Base-by-base conservation (phyloP, 1,140 invertebrate genomes). In the Drosophila ercepeae region DNA sequence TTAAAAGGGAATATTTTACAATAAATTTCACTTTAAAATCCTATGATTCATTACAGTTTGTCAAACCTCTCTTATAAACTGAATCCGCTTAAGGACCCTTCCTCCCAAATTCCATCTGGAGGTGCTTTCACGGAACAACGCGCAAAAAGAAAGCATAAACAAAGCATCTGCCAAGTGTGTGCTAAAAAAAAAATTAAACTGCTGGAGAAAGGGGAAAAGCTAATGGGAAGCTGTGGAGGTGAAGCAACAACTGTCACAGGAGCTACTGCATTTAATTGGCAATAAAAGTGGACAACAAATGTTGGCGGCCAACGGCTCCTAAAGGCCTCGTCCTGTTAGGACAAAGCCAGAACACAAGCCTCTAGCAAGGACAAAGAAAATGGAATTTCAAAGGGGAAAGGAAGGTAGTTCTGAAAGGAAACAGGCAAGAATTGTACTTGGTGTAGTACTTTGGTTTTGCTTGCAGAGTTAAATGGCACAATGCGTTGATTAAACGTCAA, bases 401-500 rank as follows among this genome's bases (percentile, higher is more conserved):
- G 23, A 5, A 16, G 14, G 25, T 7, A 8, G 27, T 18, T 34
- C 13, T 21, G 54, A 13, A 21, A 27, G 50, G 52, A 59, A 27
- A 45, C 36, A 48, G 23, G 34, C 49, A 52, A 29, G 67, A 46
- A 49, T 54, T 45, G 52, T 75, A 64, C 53, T 52, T 78, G 57
- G 75, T n/a, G n/a, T n/a, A n/a, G 53, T 50, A 75, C 59, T 78
- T 61, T 45, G 60, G 60, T 41, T 57, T 34, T 78, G 76, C 76
- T 84, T 84, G 76, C 78, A 73, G 64, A 81, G 82, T 74, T 81
- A 84, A 88, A 76, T 69, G 67, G 76, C 54, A 84, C 75, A 84
- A 75, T 86, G 79, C 81, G 81, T 84, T 84, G 76, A 84, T 84
- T 84, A 88, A 84, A 88, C 82, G 68, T 81, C 73, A 61, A 69